Evolutionary conservation across 2,888 invertebrate species (phyloP).

Genomic region (Corbicula japonica): DNA sequence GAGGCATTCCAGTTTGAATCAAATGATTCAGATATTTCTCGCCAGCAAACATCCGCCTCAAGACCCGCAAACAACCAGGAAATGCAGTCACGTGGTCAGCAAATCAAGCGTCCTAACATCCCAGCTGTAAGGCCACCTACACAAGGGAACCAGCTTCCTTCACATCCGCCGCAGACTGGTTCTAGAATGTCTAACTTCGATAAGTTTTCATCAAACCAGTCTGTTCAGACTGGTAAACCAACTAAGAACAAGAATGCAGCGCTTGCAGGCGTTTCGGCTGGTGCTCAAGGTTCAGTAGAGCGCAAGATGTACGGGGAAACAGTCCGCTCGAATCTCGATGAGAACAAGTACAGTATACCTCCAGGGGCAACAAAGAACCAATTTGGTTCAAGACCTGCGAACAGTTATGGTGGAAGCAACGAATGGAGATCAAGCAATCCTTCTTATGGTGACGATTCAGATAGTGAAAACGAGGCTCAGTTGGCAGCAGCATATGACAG

Average conservation of each 20-base stretch:
- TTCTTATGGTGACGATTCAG: conserved; percentile 9
- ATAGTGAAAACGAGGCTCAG: conserved; percentile 22
- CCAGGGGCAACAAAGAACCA: too few relatives aligned
- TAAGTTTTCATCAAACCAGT: not conserved
- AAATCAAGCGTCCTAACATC: conserved; percentile 43
- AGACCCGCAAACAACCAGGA: too few relatives aligned
- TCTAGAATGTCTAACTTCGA: not conserved
- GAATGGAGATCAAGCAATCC: not conserved
- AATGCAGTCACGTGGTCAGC: not conserved
- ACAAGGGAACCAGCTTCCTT: not conserved
- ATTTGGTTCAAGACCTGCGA: too few relatives aligned
- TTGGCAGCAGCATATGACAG: conserved; percentile 2
- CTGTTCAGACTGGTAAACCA: not conserved
- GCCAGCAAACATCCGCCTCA: too few relatives aligned
- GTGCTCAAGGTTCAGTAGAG: not conserved
- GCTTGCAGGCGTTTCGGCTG: too few relatives aligned
- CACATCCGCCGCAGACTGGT: not conserved
- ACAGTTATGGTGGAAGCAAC: not conserved
- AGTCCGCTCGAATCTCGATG: conserved; percentile 5
- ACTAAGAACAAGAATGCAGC: conserved; percentile 25
- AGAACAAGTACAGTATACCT: too few relatives aligned
- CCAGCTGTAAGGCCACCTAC: conserved; percentile 4
- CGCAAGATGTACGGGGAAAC: conserved; percentile 1
- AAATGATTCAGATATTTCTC: too few relatives aligned
- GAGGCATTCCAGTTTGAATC: conserved; percentile 27